Evolutionary conservation across 2,888 invertebrate species (phyloP), one percentile per base, ranked within the genome.

Genomic region (Nomada fucata): DNA sequence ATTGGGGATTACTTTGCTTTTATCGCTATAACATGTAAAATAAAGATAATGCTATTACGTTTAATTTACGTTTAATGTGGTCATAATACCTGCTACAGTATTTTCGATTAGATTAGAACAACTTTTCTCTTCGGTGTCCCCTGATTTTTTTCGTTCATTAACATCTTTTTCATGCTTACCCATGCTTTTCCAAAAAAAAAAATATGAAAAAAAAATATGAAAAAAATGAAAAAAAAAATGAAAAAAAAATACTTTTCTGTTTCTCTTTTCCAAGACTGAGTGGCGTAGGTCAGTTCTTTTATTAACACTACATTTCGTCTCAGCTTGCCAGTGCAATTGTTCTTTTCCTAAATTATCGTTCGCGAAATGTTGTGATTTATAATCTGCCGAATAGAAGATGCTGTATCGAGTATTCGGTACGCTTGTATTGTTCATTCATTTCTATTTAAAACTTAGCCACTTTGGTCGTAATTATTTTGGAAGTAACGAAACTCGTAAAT

Each of bases 1-100:
- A 73, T 80, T 82, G 86, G 80, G 86, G 84, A 84, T 82, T 86
- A 84, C 85, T 87, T 84, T 86, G 82, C 85, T 86, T 88, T 88
- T 89, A 87, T 70, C 77, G 73, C 86, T 86, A 86, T 87, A 90
- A 86, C 79, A 84, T 91, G 89, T 91, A 91, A 90, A 91, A 89
- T 91, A 90, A 90, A 88, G 78, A 85, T 91, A 73, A 89, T 87
- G 84, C 85, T 87, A 90, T 88, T 89, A 89, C 79, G 86, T 90
- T 90, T 89, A 89, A 90, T 89, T 90, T 89, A 91, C 88, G 90
- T 88, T 89, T 90, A 80, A 91, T 89, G 89, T 92, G 91, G 92
- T 93, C 91, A 91, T 91, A 91, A 93, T 93, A 93, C 93, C 93
- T 93, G 91, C 89, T 93, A 89, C 93, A 93, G 93, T 93, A 93